These are phyloP conservation scores for Neocloeon triangulifer DNA, from an alignment of 1,140 invertebrate genomes.

Conservation along the genomic window DNA sequence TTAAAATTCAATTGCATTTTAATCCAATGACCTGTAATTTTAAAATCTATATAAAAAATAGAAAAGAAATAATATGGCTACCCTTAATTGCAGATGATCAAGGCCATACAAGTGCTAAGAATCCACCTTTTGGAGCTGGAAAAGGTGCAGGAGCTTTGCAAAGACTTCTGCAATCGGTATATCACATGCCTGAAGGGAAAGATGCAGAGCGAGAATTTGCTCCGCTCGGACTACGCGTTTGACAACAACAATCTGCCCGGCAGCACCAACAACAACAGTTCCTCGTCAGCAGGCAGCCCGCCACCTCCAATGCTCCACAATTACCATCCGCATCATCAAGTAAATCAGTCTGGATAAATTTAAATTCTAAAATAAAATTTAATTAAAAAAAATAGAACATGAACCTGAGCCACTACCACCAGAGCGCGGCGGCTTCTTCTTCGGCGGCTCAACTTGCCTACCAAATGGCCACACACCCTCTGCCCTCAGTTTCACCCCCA, in stretches of 20 bases:
- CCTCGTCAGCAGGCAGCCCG: not conserved
- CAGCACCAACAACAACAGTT: not conserved
- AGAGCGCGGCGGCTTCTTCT: conserved; percentile 8
- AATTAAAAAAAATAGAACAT: no score
- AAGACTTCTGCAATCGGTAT: conserved; percentile 91
- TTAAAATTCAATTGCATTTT: no score
- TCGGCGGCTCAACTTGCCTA: conserved; percentile 17
- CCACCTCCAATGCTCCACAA: conserved; percentile 30
- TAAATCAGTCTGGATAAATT: conserved; percentile 2
- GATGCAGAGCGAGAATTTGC: conserved; percentile 85
- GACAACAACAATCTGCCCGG: conserved; percentile 18
- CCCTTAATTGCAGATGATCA: conserved; percentile 87
- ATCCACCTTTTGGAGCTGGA: conserved; percentile 89
- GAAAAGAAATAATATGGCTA: no score
- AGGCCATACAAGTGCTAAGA: conserved; percentile 87
- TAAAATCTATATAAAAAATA: no score
- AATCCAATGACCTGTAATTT: no score
- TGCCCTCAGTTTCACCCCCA: conserved; percentile 26
- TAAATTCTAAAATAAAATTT: no score
- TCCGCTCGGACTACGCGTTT: conserved; percentile 44
- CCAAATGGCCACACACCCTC: conserved; percentile 26
- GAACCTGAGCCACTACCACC: no score
- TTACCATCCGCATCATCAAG: conserved; percentile 13
- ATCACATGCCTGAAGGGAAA: conserved; percentile 89
- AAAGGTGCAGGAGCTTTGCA: conserved; percentile 90